A percentile compares a stretch with the other conserved stretches of the same genome.
Conservation (phyloP, 2,888 invertebrate species). For the Gortyna flavago region DNA sequence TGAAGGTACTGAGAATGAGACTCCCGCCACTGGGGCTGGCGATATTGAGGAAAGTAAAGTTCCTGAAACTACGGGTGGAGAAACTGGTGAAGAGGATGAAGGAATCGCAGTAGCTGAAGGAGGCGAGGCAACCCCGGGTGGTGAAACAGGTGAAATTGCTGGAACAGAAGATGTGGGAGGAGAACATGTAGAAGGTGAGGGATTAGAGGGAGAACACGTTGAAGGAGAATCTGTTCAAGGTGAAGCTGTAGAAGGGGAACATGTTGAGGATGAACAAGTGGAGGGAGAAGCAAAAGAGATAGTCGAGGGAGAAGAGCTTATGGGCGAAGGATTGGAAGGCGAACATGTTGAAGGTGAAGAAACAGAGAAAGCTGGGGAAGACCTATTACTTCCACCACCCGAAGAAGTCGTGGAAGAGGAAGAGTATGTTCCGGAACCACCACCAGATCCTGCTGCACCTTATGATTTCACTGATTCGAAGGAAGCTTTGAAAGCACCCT, state of each 20-base stretch:
- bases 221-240: constrained; percentile 36
- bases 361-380: constrained; percentile 50
- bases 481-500: constrained; percentile 81
- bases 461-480: constrained; percentile 81
- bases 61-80: constrained; percentile 33
- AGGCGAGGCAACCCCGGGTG: constrained; percentile 9
- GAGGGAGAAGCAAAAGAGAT: constrained; percentile 54
- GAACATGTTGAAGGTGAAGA: constrained; percentile 49
- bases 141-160: constrained; percentile 21
- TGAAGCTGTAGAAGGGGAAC: constrained; percentile 42
- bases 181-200: constrained; percentile 39
- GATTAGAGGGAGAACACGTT: constrained; percentile 25
- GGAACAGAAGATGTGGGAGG: constrained; percentile 52
- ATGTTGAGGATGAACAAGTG: constrained; percentile 30
- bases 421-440: constrained; percentile 78
- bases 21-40: constrained; percentile 44
- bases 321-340: constrained; percentile 50
- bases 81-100: constrained; percentile 3
- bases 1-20: constrained; percentile 63
- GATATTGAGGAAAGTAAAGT: constrained; percentile 52
- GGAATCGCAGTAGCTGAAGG: constrained; percentile 10
- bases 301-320: constrained; percentile 36
- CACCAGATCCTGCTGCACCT: constrained; percentile 85
- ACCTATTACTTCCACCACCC: constrained; percentile 54
- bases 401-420: constrained; percentile 78